Conservation (phyloP, 1,140 invertebrate species). For the Procambarus virginalis region DNA sequence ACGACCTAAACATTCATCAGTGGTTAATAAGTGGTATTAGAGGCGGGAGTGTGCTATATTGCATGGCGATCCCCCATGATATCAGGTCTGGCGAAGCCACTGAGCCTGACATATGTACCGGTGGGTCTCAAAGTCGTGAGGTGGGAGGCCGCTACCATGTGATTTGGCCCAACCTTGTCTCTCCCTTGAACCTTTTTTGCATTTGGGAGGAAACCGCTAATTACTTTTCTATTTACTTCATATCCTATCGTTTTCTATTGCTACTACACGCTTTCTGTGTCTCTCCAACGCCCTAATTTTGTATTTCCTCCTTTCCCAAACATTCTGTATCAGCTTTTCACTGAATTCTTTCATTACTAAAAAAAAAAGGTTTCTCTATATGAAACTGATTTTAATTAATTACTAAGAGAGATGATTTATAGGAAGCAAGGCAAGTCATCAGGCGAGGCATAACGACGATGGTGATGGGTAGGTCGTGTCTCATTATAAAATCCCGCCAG, state of each 20-base stretch:
- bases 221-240: not conserved
- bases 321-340: not conserved
- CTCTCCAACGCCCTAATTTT: no score
- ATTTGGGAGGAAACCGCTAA: conserved; percentile 13
- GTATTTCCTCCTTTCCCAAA: no score
- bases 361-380: not conserved
- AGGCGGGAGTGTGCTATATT: conserved; percentile 11
- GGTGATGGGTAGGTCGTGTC: not conserved
- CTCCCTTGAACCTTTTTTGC: not conserved
- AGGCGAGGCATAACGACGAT: not conserved
- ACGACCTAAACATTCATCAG: not conserved
- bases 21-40: conserved; percentile 12
- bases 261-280: not conserved
- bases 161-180: conserved; percentile 2
- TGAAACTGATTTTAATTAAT: not conserved
- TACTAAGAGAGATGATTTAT: conserved; percentile 6
- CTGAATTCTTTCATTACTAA: not conserved
- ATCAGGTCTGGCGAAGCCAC: conserved; percentile 6
- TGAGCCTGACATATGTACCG: not conserved
- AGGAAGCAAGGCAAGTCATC: not conserved
- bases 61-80: not conserved
- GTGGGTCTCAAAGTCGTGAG: not conserved
- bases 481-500: conserved; percentile 1
- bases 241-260: not conserved
- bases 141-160: not conserved